Conservation (phyloP, 2,888 invertebrate genomes). For the Meliscaeva auricollis region DNA sequence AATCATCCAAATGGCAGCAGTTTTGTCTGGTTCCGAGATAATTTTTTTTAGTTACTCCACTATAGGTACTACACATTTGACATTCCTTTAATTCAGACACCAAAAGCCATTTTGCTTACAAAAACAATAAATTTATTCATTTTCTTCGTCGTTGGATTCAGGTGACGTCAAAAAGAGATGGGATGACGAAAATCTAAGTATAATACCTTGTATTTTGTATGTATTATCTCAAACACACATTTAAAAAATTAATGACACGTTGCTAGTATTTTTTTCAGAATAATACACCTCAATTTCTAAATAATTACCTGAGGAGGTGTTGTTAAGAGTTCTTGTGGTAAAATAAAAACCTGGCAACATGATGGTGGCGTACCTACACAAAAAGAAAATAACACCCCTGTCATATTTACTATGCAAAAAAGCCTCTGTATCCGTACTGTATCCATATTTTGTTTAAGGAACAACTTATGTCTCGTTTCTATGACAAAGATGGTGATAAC, state of each 20-base stretch:
- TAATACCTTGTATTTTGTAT: no score
- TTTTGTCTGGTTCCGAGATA: no score
- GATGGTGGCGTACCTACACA: neutral
- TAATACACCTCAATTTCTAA: neutral
- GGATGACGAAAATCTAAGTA: no score
- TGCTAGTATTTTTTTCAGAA: neutral
- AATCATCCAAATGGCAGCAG: no score
- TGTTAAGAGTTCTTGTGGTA: neutral
- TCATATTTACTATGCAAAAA: neutral
- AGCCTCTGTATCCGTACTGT: neutral
- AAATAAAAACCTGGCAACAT: slow-evolving; percentile 14
- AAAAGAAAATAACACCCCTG: neutral
- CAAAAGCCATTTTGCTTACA: no score
- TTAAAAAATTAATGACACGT: neutral
- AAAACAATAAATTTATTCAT: no score
- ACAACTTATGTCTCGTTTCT: slow-evolving; percentile 53
- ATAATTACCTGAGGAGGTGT: neutral
- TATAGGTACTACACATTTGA: no score
- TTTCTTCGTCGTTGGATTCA: no score
- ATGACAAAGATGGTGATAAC: slow-evolving; percentile 60
- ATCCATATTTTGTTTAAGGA: slow-evolving; percentile 28
- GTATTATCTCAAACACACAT: no score
- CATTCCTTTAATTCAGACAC: no score
- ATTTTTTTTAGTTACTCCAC: no score
- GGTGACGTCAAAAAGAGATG: no score